These are phyloP conservation scores for Hyposoter dolosus DNA, from an alignment of 2,888 invertebrate species.

Conservation along the genomic window DNA sequence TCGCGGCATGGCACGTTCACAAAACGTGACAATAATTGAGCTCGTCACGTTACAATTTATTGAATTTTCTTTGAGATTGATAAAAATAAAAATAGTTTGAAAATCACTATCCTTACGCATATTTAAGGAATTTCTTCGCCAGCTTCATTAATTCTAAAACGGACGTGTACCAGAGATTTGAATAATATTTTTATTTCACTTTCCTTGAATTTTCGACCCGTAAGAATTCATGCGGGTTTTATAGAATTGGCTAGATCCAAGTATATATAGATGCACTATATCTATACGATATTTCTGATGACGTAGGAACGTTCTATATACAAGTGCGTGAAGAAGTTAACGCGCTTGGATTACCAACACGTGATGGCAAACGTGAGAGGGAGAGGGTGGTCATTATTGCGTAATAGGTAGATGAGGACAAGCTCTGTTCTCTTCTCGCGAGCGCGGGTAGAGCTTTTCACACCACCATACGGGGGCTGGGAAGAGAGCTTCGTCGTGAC, in stretches of 20 bases:
- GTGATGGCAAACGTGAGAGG: constrained; percentile 64
- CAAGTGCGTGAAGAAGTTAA: constrained; percentile 54
- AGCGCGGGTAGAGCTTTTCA: constrained; percentile 53
- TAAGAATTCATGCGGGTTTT: background rate
- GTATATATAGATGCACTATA: background rate
- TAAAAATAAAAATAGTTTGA: too few relatives aligned
- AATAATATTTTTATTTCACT: background rate
- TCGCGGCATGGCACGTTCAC: background rate
- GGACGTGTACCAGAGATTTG: background rate
- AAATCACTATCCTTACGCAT: background rate
- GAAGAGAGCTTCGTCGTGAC: constrained; percentile 44
- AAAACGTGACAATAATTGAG: background rate
- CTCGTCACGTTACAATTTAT: background rate
- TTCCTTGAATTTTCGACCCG: background rate
- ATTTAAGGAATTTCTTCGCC: background rate
- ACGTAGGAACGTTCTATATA: constrained; percentile 42
- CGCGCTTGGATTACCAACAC: constrained; percentile 65
- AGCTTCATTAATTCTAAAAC: background rate
- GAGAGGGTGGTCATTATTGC: constrained; percentile 62
- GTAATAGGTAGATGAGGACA: constrained; percentile 59
- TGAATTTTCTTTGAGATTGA: background rate
- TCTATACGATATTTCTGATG: constrained; percentile 29
- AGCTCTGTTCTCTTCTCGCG: constrained; percentile 36
- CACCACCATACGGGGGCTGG: constrained; percentile 68
- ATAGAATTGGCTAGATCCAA: background rate